A percentile compares a stretch with the other conserved stretches of the same genome.
These are phyloP conservation scores for Drosophila koepferae DNA, from an alignment of 2,888 invertebrate genomes.

Conservation along the genomic window DNA sequence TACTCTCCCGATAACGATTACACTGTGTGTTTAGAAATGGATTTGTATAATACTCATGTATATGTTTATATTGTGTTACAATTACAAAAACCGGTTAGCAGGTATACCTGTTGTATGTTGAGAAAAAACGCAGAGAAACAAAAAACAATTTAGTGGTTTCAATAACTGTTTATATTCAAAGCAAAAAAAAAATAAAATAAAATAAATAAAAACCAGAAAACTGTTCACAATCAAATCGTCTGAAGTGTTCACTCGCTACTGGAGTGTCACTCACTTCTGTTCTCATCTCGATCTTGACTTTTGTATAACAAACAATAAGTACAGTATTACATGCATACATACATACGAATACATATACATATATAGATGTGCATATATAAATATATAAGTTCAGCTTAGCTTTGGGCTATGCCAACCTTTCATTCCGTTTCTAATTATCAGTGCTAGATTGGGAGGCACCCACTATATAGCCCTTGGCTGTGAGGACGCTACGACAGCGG, in stretches of 20 bases:
- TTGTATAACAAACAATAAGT: slow-evolving; percentile 78
- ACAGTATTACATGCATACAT: slow-evolving; percentile 56
- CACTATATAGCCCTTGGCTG: slow-evolving; percentile 94
- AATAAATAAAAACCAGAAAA: slow-evolving; percentile 49
- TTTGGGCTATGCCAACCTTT: slow-evolving; percentile 29
- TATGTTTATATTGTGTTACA: slow-evolving; percentile 5
- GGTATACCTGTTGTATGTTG: slow-evolving; percentile 20
- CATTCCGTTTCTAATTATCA: slow-evolving; percentile 27
- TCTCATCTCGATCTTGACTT: slow-evolving; percentile 48
- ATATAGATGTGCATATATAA: slow-evolving; percentile 28
- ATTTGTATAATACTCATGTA: neutral
- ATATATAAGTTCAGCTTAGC: slow-evolving; percentile 56
- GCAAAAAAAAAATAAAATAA: slow-evolving; percentile 12
- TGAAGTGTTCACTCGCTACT: slow-evolving; percentile 28
- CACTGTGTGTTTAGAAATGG: neutral
- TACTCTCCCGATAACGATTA: slow-evolving; percentile 16
- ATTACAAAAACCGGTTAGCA: slow-evolving; percentile 49
- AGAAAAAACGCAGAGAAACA: neutral
- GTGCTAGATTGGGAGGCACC: slow-evolving; percentile 75
- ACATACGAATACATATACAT: slow-evolving; percentile 30
- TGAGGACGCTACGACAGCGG: slow-evolving; percentile 95
- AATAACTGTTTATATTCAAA: slow-evolving; percentile 62
- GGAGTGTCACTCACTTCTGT: slow-evolving; percentile 22
- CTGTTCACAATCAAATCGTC: slow-evolving; percentile 65
- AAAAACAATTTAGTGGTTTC: slow-evolving; percentile 41